phyloP scores from a whole-genome alignment of 2,113 vertebrate species.

The Chionis minor region DNA sequence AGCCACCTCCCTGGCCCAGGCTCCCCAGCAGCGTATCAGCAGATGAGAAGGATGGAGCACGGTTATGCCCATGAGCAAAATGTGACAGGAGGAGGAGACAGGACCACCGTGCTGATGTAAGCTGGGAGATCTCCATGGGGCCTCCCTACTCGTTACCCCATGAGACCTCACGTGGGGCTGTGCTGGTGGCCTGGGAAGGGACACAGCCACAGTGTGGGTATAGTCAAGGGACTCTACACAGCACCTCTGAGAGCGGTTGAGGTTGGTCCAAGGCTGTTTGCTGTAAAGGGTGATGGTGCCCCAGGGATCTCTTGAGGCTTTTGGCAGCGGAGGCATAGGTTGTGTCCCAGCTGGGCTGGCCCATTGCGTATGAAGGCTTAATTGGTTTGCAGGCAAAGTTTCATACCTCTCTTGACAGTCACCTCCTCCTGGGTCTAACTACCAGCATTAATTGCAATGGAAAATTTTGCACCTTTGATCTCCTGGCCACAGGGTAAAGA shows the following conservation, averaged over 20 bases:
- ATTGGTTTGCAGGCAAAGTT: neutral
- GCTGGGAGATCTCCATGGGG: neutral
- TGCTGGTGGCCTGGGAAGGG: neutral
- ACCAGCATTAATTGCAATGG: neutral
- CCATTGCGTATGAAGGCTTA: neutral
- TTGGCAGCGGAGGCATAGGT: neutral
- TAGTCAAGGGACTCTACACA: neutral
- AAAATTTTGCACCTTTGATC: constrained; percentile 5
- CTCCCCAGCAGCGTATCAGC: neutral
- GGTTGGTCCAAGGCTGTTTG: neutral
- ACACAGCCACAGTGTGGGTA: neutral
- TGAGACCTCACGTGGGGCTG: neutral
- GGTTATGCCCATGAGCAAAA: neutral
- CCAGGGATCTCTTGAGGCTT: neutral
- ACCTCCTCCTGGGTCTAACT: neutral
- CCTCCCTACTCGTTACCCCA: fast-evolving
- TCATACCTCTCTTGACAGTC: neutral
- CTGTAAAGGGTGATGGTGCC: neutral
- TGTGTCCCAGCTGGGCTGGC: neutral
- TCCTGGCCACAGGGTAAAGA: neutral
- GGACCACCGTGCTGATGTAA: neutral
- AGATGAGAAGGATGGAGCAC: neutral
- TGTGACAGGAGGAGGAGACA: neutral
- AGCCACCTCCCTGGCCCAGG: neutral
- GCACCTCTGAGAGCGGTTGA: neutral